These are phyloP conservation scores for Hypercompe scribonia DNA, from an alignment of 2,888 invertebrate species.

Conservation along the genomic window DNA sequence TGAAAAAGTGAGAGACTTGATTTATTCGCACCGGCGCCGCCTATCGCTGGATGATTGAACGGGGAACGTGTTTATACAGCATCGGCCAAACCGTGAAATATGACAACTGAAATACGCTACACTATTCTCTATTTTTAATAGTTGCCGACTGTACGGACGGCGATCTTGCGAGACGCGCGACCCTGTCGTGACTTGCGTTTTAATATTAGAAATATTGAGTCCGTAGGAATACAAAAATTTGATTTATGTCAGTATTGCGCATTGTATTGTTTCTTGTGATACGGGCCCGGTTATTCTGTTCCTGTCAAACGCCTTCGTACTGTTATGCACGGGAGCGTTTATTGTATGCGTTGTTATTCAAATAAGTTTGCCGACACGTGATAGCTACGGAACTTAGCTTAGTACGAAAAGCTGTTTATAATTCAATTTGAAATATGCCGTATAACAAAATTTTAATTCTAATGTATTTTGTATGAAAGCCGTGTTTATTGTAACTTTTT, in stretches of 20 bases:
- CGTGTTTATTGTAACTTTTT: slow-evolving; percentile 44
- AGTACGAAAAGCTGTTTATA: slow-evolving; percentile 38
- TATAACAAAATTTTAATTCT: slow-evolving; percentile 41
- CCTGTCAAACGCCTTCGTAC: slow-evolving; percentile 71
- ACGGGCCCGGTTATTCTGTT: slow-evolving; percentile 68
- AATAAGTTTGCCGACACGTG: slow-evolving; percentile 58
- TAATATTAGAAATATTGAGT: slow-evolving; percentile 69
- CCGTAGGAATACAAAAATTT: slow-evolving; percentile 68
- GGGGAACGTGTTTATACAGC: slow-evolving; percentile 83
- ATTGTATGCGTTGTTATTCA: slow-evolving; percentile 59
- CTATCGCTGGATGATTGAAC: slow-evolving; percentile 85
- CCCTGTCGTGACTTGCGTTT: slow-evolving; percentile 64
- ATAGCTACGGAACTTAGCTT: slow-evolving; percentile 36
- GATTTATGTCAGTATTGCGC: slow-evolving; percentile 74
- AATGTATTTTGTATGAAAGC: slow-evolving; percentile 31
- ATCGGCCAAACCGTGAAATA: slow-evolving; percentile 80
- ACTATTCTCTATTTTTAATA: slow-evolving; percentile 57
- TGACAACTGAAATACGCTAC: slow-evolving; percentile 77
- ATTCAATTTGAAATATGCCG: slow-evolving; percentile 41
- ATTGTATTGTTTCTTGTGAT: slow-evolving; percentile 74
- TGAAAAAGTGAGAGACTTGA: slow-evolving; percentile 86
- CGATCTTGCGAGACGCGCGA: slow-evolving; percentile 59
- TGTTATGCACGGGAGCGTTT: slow-evolving; percentile 60
- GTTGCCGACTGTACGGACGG: slow-evolving; percentile 48
- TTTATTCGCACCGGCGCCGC: slow-evolving; percentile 85